phyloP scores from a whole-genome alignment of 2,113 vertebrate species.

The Zosterops borbonicus region DNA sequence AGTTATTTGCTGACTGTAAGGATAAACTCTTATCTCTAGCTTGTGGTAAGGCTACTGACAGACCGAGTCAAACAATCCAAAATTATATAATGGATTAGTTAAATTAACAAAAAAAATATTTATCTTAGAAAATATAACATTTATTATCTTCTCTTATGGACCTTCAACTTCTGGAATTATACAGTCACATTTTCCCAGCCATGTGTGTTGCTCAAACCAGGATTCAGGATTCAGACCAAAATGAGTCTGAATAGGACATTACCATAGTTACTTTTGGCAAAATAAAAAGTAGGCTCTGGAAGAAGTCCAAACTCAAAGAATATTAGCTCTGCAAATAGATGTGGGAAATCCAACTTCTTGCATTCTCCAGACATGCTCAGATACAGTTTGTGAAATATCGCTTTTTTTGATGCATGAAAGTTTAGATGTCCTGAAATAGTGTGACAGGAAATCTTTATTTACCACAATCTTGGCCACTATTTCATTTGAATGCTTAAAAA shows the following conservation, averaged over 20 bases:
- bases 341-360: not conserved
- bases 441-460: not conserved
- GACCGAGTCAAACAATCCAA: not conserved
- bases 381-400: not conserved
- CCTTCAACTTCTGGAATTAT: not conserved
- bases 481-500: not conserved
- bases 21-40: not conserved
- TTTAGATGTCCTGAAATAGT: not conserved
- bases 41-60: not conserved
- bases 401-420: not conserved
- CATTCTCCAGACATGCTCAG: not conserved
- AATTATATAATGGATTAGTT: not conserved
- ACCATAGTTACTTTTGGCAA: not conserved
- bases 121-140: not conserved
- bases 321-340: constrained; percentile 6
- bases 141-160: not conserved
- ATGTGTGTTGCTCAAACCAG: not conserved
- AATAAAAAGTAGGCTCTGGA: not conserved
- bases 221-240: not conserved
- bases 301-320: not conserved
- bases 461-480: not conserved
- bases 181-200: not conserved
- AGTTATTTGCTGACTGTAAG: not conserved
- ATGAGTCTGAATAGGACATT: not conserved
- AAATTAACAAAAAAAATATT: not conserved